Base-by-base conservation (phyloP, 2,113 vertebrate genomes). In the Ornithorhynchus anatinus region DNA sequence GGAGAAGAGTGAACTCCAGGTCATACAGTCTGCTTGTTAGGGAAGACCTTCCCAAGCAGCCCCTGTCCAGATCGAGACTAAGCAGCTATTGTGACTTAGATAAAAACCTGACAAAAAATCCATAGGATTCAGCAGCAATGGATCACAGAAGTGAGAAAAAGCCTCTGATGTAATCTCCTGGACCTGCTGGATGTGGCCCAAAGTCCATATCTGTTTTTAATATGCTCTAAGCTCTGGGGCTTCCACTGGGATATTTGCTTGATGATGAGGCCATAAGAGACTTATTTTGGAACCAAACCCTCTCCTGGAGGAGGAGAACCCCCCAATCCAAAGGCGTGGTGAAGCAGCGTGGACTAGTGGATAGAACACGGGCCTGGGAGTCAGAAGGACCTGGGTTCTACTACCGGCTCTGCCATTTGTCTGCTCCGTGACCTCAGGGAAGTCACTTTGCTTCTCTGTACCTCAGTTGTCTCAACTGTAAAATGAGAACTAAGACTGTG, bases 81-180 rank as follows among this genome's bases (percentile, higher is more conserved):
- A 47, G n/a, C 44, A 47, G 7, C 12, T 47, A 47, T 23, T 47
- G n/a, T 47, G 22, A 15, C 25, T 29, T 50, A 10, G 23, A 23
- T 13, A 50, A 8, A 50, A n/a, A n/a, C 1, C 25, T 50, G 39
- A 69, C 53, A 37, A 56, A 79, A 81, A 52, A 8, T 35, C 67
- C 68, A 27, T 13, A 15, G 2, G 35, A 5, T 23, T 81, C 58
- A 20, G 36, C 23, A 51, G 43, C 33, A 23, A 36, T 1, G 5
- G 29, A 2, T 7, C 16, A 27, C 25, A 38, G 23, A 44, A 72
- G 33, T 40, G 63, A 43, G 25, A 57, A 7, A 27, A 52, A 39
- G 10, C 35, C 61, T 29, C 16, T 44, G 70, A 72, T 27, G 42
- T 53, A 52, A 59, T 10, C n/a, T 27, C 5, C 7, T 12, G 20